phyloP scores from a whole-genome alignment of 2,113 vertebrate species.

The Campylomormyrus numenius region DNA sequence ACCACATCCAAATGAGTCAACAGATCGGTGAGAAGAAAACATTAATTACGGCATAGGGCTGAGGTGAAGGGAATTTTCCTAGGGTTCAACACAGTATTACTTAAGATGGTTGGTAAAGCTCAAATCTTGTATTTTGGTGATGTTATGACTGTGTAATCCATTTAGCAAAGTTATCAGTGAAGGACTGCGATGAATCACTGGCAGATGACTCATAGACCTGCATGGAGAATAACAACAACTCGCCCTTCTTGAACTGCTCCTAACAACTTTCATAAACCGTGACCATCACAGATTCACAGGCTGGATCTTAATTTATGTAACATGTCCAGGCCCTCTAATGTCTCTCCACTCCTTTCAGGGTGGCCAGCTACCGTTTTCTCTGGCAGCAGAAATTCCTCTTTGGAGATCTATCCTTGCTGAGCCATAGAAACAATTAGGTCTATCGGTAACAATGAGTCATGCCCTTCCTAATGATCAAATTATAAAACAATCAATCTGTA shows the following conservation, averaged over 20 bases:
- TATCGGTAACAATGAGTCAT: constrained; percentile 65
- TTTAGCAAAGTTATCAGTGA: constrained; percentile 31
- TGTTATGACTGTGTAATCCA: constrained; percentile 23
- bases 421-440: constrained; percentile 30
- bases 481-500: constrained; percentile 28
- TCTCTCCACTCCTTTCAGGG: not conserved
- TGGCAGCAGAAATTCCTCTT: not conserved
- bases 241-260: constrained; percentile 12
- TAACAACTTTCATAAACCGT: not conserved
- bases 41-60: not conserved
- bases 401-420: not conserved
- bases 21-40: not conserved
- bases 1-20: not conserved
- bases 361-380: not conserved
- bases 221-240: constrained; percentile 40
- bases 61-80: not conserved
- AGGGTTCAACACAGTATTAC: not conserved
- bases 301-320: constrained; percentile 5
- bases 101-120: not conserved
- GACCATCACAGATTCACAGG: not conserved
- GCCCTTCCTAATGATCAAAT: constrained; percentile 41
- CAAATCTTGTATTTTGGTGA: constrained; percentile 10
- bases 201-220: constrained; percentile 41
- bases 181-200: constrained; percentile 38
- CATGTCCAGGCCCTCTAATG: not conserved